Evolutionary conservation across 2,797 vertebrate species (phyloP).

Genomic region (Clarias platycephalus): DNA sequence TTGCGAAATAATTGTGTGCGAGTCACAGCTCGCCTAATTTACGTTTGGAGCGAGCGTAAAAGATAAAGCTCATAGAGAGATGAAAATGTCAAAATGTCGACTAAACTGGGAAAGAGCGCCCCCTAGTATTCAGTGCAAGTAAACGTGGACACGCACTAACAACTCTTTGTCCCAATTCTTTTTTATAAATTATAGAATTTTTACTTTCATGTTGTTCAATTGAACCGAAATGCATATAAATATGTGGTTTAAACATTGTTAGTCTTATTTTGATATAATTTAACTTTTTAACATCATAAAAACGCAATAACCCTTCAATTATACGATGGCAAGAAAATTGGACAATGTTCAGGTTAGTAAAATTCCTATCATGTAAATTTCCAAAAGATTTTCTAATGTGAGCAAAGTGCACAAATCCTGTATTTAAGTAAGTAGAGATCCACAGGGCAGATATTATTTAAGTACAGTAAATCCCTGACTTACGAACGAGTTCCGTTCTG

Average conservation of each 20-base stretch:
- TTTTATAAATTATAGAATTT: not conserved
- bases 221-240: not conserved
- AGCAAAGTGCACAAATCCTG: no score
- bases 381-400: not conserved
- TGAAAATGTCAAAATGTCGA: not conserved
- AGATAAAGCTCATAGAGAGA: not conserved
- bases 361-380: not conserved
- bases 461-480: no score
- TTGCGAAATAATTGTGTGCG: not conserved
- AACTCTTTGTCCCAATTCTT: not conserved
- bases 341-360: not conserved
- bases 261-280: not conserved
- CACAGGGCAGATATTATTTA: no score
- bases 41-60: not conserved
- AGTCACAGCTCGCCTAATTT: not conserved
- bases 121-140: not conserved
- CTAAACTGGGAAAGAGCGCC: not conserved
- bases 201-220: not conserved
- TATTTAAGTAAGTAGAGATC: no score
- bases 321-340: not conserved
- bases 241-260: not conserved
- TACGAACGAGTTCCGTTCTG: no score
- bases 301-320: no score
- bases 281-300: not conserved
- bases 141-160: not conserved